These are phyloP conservation scores for Pomacea maculata DNA, from an alignment of 1,140 invertebrate genomes.

Conservation along the genomic window DNA sequence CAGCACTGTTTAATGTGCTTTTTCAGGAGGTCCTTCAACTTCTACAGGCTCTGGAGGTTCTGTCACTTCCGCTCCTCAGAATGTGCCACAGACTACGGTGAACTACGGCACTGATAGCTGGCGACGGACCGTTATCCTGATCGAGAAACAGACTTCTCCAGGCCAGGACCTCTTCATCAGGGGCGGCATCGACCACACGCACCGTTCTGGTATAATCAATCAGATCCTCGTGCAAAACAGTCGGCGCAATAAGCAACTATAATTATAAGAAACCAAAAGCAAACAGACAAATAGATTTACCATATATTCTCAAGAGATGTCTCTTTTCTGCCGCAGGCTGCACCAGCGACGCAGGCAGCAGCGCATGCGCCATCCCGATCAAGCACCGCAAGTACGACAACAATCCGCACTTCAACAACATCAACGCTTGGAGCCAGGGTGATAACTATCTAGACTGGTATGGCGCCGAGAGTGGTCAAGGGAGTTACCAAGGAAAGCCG, in stretches of 20 bases:
- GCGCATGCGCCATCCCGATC: slow-evolving; percentile 65
- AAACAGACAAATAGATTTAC: too few species aligned
- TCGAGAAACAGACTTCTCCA: slow-evolving; percentile 59
- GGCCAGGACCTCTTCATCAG: slow-evolving; percentile 68
- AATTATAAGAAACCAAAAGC: too few species aligned
- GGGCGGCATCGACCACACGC: slow-evolving; percentile 63
- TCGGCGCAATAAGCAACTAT: too few species aligned
- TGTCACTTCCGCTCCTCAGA: too few species aligned
- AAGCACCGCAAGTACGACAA: slow-evolving; percentile 46
- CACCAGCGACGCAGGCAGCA: slow-evolving; percentile 38
- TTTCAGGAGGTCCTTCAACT: too few species aligned
- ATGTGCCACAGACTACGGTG: background rate
- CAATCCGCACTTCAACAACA: slow-evolving; percentile 51
- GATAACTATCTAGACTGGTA: slow-evolving; percentile 67
- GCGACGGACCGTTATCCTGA: slow-evolving; percentile 61
- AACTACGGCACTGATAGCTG: slow-evolving; percentile 14
- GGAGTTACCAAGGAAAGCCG: slow-evolving; percentile 50
- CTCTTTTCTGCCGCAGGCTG: slow-evolving; percentile 36
- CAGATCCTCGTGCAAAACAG: too few species aligned
- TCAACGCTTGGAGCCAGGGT: slow-evolving; percentile 62
- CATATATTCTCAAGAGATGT: too few species aligned
- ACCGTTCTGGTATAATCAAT: slow-evolving; percentile 9
- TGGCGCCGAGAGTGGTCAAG: slow-evolving; percentile 64
- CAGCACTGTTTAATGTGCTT: too few species aligned
- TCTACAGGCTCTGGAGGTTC: too few species aligned